These are phyloP conservation scores for Meliscaeva auricollis DNA, from an alignment of 2,888 invertebrate genomes.

Conservation along the genomic window DNA sequence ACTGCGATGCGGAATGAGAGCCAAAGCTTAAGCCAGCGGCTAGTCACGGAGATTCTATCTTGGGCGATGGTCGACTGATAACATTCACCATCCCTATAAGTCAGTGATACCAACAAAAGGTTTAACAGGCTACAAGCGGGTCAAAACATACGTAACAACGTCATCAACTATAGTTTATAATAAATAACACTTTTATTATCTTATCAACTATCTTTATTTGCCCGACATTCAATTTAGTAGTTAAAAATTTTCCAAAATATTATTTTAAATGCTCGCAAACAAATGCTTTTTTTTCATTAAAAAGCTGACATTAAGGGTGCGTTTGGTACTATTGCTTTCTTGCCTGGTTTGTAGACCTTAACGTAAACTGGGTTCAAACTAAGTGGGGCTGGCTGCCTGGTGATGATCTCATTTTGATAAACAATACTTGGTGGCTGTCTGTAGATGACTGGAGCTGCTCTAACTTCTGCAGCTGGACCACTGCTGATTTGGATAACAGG, in stretches of 20 bases:
- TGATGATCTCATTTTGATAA: slow-evolving; percentile 83
- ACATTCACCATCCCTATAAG: no score
- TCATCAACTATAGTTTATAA: background rate
- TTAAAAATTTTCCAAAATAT: slow-evolving; percentile 4
- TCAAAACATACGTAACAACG: no score
- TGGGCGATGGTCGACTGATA: no score
- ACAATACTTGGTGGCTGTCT: slow-evolving; percentile 82
- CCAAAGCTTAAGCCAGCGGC: no score
- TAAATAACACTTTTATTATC: background rate
- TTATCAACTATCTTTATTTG: slow-evolving; percentile 15
- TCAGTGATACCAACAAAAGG: no score
- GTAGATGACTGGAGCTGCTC: slow-evolving; percentile 82
- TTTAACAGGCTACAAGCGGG: no score
- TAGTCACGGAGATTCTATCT: no score
- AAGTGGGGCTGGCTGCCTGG: slow-evolving; percentile 82
- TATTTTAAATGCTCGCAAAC: slow-evolving; percentile 2
- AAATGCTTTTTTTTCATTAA: background rate
- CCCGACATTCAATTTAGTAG: background rate
- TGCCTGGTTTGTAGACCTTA: slow-evolving; percentile 83
- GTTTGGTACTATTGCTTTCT: slow-evolving; percentile 79
- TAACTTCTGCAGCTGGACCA: slow-evolving; percentile 82
- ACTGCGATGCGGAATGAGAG: no score
- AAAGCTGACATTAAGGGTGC: background rate
- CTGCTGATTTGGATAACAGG: slow-evolving; percentile 81
- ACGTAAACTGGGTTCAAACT: slow-evolving; percentile 83